phyloP scores from a whole-genome alignment of 2,888 invertebrate genomes.

The Eudemis profundana region DNA sequence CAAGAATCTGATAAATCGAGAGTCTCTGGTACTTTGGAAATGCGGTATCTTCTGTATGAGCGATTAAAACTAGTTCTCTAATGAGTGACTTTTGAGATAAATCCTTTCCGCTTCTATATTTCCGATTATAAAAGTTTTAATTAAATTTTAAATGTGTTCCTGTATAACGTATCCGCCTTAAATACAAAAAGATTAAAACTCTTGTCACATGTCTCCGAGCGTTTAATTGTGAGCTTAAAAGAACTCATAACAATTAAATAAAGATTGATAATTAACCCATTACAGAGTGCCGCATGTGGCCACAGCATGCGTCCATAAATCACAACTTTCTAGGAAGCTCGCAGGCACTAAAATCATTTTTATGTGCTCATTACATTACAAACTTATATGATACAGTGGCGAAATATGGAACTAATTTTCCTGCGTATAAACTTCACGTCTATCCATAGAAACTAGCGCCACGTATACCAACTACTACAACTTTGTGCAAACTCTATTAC shows the following conservation, averaged over 20 bases:
- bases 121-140: no score
- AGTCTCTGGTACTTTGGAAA: no score
- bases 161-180: no score
- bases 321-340: slow-evolving; percentile 63
- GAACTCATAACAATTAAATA: slow-evolving; percentile 21
- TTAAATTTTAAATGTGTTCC: no score
- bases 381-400: not conserved
- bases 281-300: slow-evolving; percentile 54
- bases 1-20: no score
- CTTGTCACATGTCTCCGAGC: not conserved
- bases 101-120: no score
- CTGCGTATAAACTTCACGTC: slow-evolving; percentile 1
- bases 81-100: no score
- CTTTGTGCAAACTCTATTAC: not conserved
- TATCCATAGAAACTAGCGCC: slow-evolving; percentile 7
- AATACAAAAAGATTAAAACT: no score
- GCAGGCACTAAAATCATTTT: slow-evolving; percentile 61
- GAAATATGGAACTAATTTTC: slow-evolving; percentile 11
- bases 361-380: slow-evolving; percentile 53
- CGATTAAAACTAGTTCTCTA: no score
- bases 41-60: no score
- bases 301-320: slow-evolving; percentile 60
- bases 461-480: not conserved
- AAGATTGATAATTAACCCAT: slow-evolving; percentile 36
- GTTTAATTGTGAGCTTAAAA: slow-evolving; percentile 4